Conservation (phyloP, 2,113 vertebrate species). For the Micronycteris hirsuta region DNA sequence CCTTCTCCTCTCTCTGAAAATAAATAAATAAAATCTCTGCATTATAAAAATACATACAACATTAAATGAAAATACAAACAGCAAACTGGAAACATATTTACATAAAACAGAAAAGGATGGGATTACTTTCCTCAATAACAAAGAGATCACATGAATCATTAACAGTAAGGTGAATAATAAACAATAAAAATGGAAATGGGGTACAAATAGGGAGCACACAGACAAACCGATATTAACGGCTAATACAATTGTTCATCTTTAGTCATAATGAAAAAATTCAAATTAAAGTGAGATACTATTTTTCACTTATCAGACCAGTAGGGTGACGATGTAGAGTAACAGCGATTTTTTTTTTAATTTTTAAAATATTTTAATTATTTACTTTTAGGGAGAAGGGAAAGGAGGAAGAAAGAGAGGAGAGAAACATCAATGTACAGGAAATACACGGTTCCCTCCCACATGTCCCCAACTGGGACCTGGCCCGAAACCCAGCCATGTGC, state of each 20-base stretch:
- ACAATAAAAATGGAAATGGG: not conserved
- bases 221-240: not conserved
- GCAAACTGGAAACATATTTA: not conserved
- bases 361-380: too few species aligned
- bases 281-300: not conserved
- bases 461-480: too few species aligned
- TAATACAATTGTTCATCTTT: not conserved
- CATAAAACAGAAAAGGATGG: too few species aligned
- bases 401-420: too few species aligned
- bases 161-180: not conserved
- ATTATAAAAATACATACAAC: not conserved
- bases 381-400: too few species aligned
- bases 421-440: too few species aligned
- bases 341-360: too few species aligned
- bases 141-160: not conserved
- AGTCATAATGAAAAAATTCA: not conserved
- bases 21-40: not conserved
- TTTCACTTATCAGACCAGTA: not conserved
- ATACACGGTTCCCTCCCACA: too few species aligned
- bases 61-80: not conserved
- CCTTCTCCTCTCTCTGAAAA: too few species aligned
- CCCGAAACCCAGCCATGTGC: too few species aligned
- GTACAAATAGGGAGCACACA: not conserved
- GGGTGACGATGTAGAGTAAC: not conserved
- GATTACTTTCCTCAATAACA: not conserved